Conservation (phyloP, 2,113 vertebrate genomes). For the Rana temporaria region DNA sequence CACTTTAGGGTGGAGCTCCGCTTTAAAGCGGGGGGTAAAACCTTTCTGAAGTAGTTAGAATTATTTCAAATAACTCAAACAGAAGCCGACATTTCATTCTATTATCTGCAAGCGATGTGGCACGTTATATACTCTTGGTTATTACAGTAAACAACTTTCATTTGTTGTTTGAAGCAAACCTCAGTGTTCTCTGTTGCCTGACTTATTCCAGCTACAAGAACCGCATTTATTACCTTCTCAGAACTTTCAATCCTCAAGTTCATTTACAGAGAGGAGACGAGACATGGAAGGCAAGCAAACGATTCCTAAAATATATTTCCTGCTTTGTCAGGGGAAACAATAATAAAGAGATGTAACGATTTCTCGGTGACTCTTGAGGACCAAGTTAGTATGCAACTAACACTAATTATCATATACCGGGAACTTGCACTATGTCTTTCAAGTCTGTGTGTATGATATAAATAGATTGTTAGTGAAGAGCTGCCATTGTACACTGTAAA, state of each 20-base stretch:
- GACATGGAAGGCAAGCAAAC: conserved; percentile 46
- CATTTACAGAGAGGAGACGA: conserved; percentile 58
- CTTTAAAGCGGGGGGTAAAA: too few relatives aligned
- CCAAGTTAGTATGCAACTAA: conserved; percentile 65
- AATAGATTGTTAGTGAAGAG: conserved; percentile 70
- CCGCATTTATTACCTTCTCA: background rate
- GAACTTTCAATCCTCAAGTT: conserved; percentile 52
- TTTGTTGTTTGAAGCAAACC: background rate
- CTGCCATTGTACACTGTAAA: conserved; percentile 65
- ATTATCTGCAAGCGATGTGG: background rate
- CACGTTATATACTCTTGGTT: background rate
- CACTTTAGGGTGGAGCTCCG: too few relatives aligned
- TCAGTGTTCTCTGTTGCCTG: background rate
- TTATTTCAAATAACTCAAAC: too few relatives aligned
- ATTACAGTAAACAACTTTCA: background rate
- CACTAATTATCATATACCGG: conserved; percentile 69
- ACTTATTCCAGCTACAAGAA: background rate
- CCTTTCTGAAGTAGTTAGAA: too few relatives aligned
- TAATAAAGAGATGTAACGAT: conserved; percentile 69
- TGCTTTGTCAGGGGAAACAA: conserved; percentile 63
- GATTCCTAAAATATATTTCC: conserved; percentile 60
- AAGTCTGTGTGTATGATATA: conserved; percentile 65
- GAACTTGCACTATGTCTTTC: conserved; percentile 67
- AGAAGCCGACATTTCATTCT: too few relatives aligned
- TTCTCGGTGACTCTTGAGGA: conserved; percentile 63